phyloP scores from a whole-genome alignment of 2,888 invertebrate species.

The Andrena marginata region DNA sequence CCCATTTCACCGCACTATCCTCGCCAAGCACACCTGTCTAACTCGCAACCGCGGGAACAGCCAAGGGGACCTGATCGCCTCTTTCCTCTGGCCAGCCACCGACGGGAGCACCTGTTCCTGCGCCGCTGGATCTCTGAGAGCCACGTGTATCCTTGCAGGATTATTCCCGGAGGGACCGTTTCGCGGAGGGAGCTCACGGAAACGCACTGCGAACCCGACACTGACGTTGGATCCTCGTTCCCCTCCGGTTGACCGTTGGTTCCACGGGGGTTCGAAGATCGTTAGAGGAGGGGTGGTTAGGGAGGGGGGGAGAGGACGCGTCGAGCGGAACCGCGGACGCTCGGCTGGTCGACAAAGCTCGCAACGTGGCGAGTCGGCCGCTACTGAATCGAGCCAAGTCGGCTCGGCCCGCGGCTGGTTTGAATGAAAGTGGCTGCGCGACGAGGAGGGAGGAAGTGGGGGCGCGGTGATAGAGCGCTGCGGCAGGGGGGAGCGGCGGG shows the following conservation, averaged over 20 bases:
- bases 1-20: conserved; percentile 42
- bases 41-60: too few species aligned
- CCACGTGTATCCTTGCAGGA: neutral
- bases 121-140: neutral
- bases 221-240: too few species aligned
- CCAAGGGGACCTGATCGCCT: too few species aligned
- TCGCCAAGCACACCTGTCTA: neutral
- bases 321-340: conserved; percentile 7
- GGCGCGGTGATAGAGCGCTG: conserved; percentile 3
- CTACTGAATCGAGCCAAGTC: conserved; percentile 80
- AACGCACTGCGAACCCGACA: too few species aligned
- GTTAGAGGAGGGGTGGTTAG: neutral
- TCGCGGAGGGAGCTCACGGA: neutral
- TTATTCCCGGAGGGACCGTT: neutral
- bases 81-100: neutral
- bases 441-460: conserved; percentile 40
- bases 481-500: neutral
- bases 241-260: neutral
- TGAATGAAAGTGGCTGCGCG: conserved; percentile 79
- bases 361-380: conserved; percentile 82
- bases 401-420: conserved; percentile 77
- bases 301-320: conserved; percentile 8
- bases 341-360: conserved; percentile 69
- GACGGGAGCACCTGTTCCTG: neutral
- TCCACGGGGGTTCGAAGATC: neutral